Evolutionary conservation across 1,140 invertebrate genomes (phyloP).

Genomic region (Halesus radiatus): DNA sequence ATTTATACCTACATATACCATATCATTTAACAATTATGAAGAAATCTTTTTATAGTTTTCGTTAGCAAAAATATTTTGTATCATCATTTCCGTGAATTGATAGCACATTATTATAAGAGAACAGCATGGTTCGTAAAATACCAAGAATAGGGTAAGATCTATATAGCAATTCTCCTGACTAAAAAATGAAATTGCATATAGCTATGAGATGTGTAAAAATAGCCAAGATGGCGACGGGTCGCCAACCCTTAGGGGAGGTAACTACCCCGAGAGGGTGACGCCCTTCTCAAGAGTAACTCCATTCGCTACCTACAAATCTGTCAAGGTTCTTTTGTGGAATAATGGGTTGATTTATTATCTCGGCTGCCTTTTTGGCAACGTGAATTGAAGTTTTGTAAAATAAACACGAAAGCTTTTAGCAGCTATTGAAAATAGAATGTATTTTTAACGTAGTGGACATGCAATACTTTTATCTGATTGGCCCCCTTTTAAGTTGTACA

Average conservation of each 20-base stretch:
- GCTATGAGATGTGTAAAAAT: conserved; percentile 20
- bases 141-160: not conserved
- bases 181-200: conserved; percentile 22
- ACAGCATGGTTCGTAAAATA: too few species aligned
- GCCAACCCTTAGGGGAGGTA: conserved; percentile 30
- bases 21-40: too few species aligned
- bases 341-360: not conserved
- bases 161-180: not conserved
- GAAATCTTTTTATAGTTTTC: too few species aligned
- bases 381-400: not conserved
- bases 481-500: too few species aligned
- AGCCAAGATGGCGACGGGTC: conserved; percentile 36
- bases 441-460: too few species aligned
- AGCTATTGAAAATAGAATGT: not conserved
- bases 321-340: not conserved
- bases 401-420: not conserved
- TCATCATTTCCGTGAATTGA: too few species aligned
- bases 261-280: conserved; percentile 21
- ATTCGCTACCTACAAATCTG: not conserved
- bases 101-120: too few species aligned
- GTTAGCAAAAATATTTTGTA: too few species aligned
- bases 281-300: conserved; percentile 24
- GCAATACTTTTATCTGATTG: too few species aligned
- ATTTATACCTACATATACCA: too few species aligned
- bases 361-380: not conserved